Evolutionary conservation across 1,140 invertebrate genomes (phyloP).

Genomic region (Microplitis mediator): DNA sequence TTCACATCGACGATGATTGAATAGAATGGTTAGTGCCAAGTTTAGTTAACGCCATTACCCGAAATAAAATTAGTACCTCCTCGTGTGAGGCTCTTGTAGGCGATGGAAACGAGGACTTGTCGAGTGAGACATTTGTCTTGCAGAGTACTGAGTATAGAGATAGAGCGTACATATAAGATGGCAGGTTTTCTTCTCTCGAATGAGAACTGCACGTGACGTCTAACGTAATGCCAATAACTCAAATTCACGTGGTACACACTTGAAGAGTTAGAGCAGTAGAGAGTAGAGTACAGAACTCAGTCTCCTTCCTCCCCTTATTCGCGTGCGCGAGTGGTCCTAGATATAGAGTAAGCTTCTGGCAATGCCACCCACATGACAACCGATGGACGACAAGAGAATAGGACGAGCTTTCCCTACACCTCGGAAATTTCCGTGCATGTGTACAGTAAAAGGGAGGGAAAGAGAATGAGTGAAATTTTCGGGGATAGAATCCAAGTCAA

Average conservation of each 20-base stretch:
- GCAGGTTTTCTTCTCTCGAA: background rate
- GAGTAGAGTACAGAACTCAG: slow-evolving; percentile 12
- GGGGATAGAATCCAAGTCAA: background rate
- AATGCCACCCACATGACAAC: background rate
- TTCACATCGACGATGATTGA: background rate
- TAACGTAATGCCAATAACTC: slow-evolving; percentile 33
- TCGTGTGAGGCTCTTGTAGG: background rate
- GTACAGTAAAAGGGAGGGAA: background rate
- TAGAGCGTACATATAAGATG: background rate
- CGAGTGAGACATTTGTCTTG: slow-evolving; percentile 21
- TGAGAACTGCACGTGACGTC: slow-evolving; percentile 24
- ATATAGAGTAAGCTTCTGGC: slow-evolving; percentile 1
- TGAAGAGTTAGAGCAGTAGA: background rate
- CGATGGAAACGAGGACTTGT: background rate
- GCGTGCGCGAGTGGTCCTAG: slow-evolving; percentile 1
- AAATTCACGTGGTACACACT: slow-evolving; percentile 20
- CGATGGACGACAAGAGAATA: slow-evolving; percentile 1
- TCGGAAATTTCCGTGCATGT: too few species aligned
- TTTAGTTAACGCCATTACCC: background rate
- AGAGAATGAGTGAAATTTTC: background rate
- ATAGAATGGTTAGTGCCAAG: background rate
- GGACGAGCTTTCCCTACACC: background rate
- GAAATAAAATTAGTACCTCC: background rate
- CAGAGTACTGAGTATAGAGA: background rate
- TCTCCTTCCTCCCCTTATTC: background rate